Percentiles rank a stretch among this genome's conserved stretches.
These are phyloP conservation scores for Caenorhabditis elegans DNA, from an alignment of 1,140 invertebrate species.

Conservation along the genomic window WBcel235 BX284606.5:15761001-15761500, in stretches of 20 bases:
- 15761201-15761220: too few species aligned
- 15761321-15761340: slow-evolving; percentile 55
- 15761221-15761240: too few species aligned
- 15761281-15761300: slow-evolving; percentile 66
- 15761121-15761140: too few species aligned
- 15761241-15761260: slow-evolving; percentile 51
- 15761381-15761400: slow-evolving; percentile 65
- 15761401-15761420: slow-evolving; percentile 47
- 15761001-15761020: slow-evolving; percentile 63
- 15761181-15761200: too few species aligned
- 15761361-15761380: slow-evolving; percentile 63
- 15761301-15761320: slow-evolving; percentile 51
- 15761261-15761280: slow-evolving; percentile 66
- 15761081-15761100: neutral
- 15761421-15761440: neutral
- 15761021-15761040: slow-evolving; percentile 64
- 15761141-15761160: too few species aligned
- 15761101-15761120: too few species aligned
- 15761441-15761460: slow-evolving; percentile 1
- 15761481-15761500: neutral
- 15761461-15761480: slow-evolving; percentile 24
- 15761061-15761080: slow-evolving; percentile 11
- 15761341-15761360: slow-evolving; percentile 65
- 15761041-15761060: slow-evolving; percentile 60
- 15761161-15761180: too few species aligned